Conservation (phyloP, 2,797 vertebrate species). For the Alfaro cultratus region DNA sequence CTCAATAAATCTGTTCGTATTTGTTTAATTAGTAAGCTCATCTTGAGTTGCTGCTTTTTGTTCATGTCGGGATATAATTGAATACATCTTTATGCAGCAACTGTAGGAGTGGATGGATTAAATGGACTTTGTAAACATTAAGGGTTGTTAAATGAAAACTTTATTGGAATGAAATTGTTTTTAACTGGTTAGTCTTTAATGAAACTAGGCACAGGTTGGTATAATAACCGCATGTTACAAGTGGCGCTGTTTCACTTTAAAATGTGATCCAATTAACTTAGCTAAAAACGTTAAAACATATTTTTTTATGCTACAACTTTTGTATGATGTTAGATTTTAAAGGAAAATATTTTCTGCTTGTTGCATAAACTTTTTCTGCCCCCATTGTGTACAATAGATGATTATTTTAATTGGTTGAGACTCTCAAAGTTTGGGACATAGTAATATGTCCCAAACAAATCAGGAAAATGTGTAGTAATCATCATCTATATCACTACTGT, state of each 20-base stretch:
- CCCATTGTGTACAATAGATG: not conserved
- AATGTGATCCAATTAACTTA: not conserved
- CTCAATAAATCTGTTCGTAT: not conserved
- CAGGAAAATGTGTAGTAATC: not conserved
- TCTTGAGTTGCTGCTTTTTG: not conserved
- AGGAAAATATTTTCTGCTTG: not conserved
- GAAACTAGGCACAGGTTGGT: not conserved
- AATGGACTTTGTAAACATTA: conserved; percentile 1
- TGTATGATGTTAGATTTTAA: not conserved
- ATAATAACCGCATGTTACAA: not conserved
- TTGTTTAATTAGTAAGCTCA: not conserved
- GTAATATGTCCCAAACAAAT: no score
- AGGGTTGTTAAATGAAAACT: not conserved
- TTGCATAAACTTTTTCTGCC: not conserved
- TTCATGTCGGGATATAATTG: not conserved
- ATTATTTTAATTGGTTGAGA: not conserved
- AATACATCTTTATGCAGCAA: not conserved
- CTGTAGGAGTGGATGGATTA: not conserved
- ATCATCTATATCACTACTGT: not conserved
- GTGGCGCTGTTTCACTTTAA: not conserved
- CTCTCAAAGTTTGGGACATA: not conserved
- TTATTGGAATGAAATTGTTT: no score
- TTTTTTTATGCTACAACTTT: not conserved
- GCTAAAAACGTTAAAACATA: not conserved
- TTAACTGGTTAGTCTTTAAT: not conserved